These are phyloP conservation scores for Colletes latitarsis DNA, from an alignment of 1,140 invertebrate genomes.

Conservation along the genomic window DNA sequence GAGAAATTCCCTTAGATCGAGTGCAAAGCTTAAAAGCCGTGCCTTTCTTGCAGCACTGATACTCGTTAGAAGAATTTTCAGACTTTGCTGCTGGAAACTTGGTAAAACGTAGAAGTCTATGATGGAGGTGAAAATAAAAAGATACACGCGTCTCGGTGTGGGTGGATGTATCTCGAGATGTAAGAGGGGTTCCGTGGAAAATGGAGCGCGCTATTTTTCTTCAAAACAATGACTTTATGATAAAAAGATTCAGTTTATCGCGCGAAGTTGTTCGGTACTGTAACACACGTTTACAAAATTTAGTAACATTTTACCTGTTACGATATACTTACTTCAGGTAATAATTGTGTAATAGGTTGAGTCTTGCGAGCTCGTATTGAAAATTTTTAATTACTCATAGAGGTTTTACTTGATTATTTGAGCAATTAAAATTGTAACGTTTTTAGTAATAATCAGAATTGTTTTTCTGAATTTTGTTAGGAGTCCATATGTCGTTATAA, in stretches of 20 bases:
- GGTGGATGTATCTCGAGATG: constrained; percentile 6
- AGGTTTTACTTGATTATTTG: background rate
- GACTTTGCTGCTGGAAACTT: constrained; percentile 22
- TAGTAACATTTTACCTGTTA: background rate
- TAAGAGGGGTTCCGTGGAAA: constrained; percentile 10
- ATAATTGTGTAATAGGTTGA: too few relatives aligned
- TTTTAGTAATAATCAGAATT: background rate
- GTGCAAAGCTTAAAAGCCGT: constrained; percentile 29
- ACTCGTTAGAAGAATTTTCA: constrained; percentile 35
- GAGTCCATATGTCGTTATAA: background rate
- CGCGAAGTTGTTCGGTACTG: background rate
- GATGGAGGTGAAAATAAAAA: constrained; percentile 28
- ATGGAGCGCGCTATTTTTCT: constrained; percentile 9
- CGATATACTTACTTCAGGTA: background rate
- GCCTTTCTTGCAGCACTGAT: constrained; percentile 23
- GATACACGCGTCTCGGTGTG: background rate
- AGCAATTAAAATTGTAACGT: background rate
- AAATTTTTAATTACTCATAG: too few relatives aligned
- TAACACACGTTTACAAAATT: background rate
- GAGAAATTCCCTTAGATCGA: background rate
- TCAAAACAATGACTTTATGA: background rate
- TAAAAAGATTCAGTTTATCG: constrained; percentile 17
- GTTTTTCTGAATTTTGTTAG: too few relatives aligned
- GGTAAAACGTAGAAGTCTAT: constrained; percentile 4
- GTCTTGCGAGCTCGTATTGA: too few relatives aligned